Percentiles rank a stretch among this genome's conserved stretches.
phyloP scores from a whole-genome alignment of 2,888 invertebrate species.

The Trissolcus japonicus region DNA sequence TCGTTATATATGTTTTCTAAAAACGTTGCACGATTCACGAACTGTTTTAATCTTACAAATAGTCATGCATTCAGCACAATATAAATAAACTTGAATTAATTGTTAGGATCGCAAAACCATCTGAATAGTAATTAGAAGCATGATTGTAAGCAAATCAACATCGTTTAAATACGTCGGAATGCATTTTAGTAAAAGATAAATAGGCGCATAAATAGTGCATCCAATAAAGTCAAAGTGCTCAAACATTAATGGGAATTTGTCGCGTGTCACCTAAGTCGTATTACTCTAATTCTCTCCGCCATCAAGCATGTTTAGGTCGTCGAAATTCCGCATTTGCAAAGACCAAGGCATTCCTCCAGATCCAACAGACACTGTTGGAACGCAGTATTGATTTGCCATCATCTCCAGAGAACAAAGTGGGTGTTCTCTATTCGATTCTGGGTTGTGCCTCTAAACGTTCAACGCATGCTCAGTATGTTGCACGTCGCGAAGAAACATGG shows the following conservation, averaged over 20 bases:
- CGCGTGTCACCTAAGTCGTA: conserved; percentile 52
- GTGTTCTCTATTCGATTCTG: conserved; percentile 64
- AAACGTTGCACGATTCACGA: too few species aligned
- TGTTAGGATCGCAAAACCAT: neutral
- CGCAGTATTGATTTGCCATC: conserved; percentile 74
- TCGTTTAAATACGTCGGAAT: conserved; percentile 10
- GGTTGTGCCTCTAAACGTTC: conserved; percentile 60
- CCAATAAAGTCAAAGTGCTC: conserved; percentile 46
- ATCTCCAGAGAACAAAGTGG: conserved; percentile 71
- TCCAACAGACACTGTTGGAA: conserved; percentile 33
- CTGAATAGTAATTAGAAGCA: neutral
- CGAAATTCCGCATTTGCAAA: conserved; percentile 32
- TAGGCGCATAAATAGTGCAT: conserved; percentile 37
- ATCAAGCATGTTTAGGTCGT: conserved; percentile 44
- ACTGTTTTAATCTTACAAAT: too few species aligned
- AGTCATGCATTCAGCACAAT: too few species aligned
- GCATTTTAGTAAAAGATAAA: conserved; percentile 19
- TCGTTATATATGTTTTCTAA: too few species aligned
- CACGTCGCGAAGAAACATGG: conserved; percentile 6
- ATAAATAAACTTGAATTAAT: too few species aligned
- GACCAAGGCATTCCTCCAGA: conserved; percentile 31
- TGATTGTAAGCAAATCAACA: neutral
- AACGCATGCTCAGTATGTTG: conserved; percentile 57
- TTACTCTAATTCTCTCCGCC: conserved; percentile 50
- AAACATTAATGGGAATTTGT: conserved; percentile 52